Percentiles rank a stretch among this genome's conserved stretches.
Evolutionary conservation across 2,113 vertebrate species (phyloP).

Genomic region (Vanacampus margaritifer): DNA sequence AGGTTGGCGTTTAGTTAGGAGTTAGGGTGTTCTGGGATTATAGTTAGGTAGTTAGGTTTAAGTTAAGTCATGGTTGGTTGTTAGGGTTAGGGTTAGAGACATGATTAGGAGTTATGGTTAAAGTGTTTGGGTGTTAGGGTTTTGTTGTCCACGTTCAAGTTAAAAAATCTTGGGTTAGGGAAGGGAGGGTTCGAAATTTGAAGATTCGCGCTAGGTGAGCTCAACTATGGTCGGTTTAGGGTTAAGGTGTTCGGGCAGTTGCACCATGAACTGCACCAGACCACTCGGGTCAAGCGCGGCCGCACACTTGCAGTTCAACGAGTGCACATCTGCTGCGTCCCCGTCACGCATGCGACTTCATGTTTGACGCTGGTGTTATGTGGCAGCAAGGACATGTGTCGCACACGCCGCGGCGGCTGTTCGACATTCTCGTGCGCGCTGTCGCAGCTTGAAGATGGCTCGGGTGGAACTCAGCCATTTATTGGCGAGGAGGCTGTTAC

Average conservation of each 20-base stretch:
- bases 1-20: too few species aligned
- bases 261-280: not conserved
- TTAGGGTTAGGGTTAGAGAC: too few species aligned
- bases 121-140: too few species aligned
- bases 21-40: too few species aligned
- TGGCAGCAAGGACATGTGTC: slow-evolving; percentile 34
- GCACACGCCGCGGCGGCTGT: slow-evolving; percentile 28
- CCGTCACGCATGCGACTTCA: slow-evolving; percentile 35
- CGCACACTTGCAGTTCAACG: slow-evolving; percentile 12
- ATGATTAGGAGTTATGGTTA: too few species aligned
- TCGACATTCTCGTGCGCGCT: slow-evolving; percentile 2
- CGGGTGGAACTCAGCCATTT: not conserved
- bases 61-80: too few species aligned
- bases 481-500: slow-evolving; percentile 27
- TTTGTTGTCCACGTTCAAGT: too few species aligned
- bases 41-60: too few species aligned
- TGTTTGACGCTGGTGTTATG: slow-evolving; percentile 32
- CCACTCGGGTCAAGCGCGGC: not conserved
- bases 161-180: too few species aligned
- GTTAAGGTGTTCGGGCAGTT: not conserved
- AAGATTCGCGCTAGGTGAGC: too few species aligned
- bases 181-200: too few species aligned
- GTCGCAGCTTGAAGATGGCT: not conserved
- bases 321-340: slow-evolving; percentile 20
- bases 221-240: not conserved